Base-by-base conservation (phyloP, 2,797 vertebrate species). In the Onychomys arenicola region DNA sequence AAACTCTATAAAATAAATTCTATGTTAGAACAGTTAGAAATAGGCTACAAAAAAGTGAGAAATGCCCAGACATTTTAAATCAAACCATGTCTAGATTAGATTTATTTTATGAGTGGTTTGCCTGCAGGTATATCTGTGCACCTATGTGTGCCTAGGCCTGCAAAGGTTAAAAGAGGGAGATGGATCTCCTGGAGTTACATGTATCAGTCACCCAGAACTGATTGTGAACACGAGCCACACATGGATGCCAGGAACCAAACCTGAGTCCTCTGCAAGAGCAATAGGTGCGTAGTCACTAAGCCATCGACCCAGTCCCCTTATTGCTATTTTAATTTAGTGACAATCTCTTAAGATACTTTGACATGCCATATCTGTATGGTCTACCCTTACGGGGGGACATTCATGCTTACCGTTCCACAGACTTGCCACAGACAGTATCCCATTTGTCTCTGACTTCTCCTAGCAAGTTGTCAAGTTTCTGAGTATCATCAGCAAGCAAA, bases 351-450 rank as follows among this genome's bases (percentile, higher is more conserved):
- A 63, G 32, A 43, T 69, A 85, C 55, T 89, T n/a, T 10, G 83
- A 32, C 49, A 73, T 23, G 34, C 52, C 27, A 43, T 1, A 88
- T 2, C 82, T 83, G 81, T 63, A 46, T 63, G 37, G 37, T 63
- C 37, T 63, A 40, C 37, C 37, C 57, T 63, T 63, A 43, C 0
- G 23, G 71, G 63, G 63, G 37, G 65, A 46, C 69, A 32, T 3
- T 77, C 57, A 90, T 71, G 57, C 61, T 98, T 71, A 99, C 99
- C 99, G 99, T 96, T 99, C 99, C 75, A 99, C 99, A 1, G 99
- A 99, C 98, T 99, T 99, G 65, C 99, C 99, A 23, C 99, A 99
- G 95, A 99, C 99, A 0, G 99, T 99, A 98, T 99, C 99, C 99
- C 99, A 99, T 96, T 99, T 99, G 98, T 99, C 99, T 37, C 99